Percentiles rank a stretch among this genome's conserved stretches.
phyloP scores from a whole-genome alignment of 1,140 invertebrate species.

The Batillaria attramentaria region DNA sequence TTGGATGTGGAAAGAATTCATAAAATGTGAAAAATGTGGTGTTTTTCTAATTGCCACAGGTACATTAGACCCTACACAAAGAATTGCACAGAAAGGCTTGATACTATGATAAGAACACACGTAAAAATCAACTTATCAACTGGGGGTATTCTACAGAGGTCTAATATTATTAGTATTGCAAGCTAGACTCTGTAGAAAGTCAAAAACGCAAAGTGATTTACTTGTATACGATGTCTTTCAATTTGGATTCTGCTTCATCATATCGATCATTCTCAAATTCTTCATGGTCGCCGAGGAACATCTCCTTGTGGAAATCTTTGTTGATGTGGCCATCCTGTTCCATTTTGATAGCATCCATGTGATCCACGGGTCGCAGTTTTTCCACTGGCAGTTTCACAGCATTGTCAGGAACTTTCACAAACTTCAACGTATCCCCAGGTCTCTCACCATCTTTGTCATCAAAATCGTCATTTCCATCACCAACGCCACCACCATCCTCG shows the following conservation, averaged over 20 bases:
- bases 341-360: constrained; percentile 68
- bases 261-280: constrained; percentile 59
- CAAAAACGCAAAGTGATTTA: constrained; percentile 36
- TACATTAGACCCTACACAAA: too few species aligned
- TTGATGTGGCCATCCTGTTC: constrained; percentile 71
- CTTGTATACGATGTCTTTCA: constrained; percentile 66
- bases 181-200: not conserved
- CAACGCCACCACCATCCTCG: not conserved
- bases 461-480: not conserved
- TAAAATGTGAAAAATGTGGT: too few species aligned
- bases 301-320: constrained; percentile 68
- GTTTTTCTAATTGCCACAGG: too few species aligned
- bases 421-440: too few species aligned
- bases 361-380: constrained; percentile 66
- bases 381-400: constrained; percentile 44
- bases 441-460: not conserved
- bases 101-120: too few species aligned
- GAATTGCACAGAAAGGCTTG: too few species aligned
- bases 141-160: too few species aligned
- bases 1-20: too few species aligned
- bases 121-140: too few species aligned
- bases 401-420: constrained; percentile 27
- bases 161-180: too few species aligned
- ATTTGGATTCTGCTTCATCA: constrained; percentile 55
- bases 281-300: constrained; percentile 68